A percentile compares a stretch with the other conserved stretches of the same genome.
phyloP scores from a whole-genome alignment of 2,888 invertebrate species.

The Biston betularia region DNA sequence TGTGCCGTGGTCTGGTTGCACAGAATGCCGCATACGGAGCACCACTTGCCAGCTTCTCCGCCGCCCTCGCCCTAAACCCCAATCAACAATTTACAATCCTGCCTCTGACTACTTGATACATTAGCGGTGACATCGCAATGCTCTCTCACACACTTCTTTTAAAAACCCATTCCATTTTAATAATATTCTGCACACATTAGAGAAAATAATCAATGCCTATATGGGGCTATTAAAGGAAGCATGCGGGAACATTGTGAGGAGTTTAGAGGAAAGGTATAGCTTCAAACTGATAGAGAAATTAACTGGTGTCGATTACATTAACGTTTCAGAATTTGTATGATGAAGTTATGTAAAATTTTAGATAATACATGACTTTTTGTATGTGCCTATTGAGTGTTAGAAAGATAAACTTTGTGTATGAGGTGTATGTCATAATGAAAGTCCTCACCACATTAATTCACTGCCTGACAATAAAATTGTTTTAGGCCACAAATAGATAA shows the following conservation, averaged over 20 bases:
- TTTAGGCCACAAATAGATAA: no score
- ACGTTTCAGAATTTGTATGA: neutral
- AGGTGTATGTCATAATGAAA: no score
- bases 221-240: slow-evolving; percentile 85
- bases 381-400: neutral
- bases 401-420: neutral
- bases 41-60: slow-evolving; percentile 80
- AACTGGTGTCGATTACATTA: slow-evolving; percentile 8
- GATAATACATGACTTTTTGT: neutral
- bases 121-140: slow-evolving; percentile 56
- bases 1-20: slow-evolving; percentile 82
- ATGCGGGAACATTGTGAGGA: slow-evolving; percentile 70
- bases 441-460: no score
- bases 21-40: slow-evolving; percentile 84
- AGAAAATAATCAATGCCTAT: slow-evolving; percentile 65
- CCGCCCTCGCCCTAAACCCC: slow-evolving; percentile 83
- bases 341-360: neutral
- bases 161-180: slow-evolving; percentile 80
- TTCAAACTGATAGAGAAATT: slow-evolving; percentile 16
- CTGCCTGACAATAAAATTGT: no score
- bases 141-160: slow-evolving; percentile 83
- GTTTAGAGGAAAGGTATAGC: slow-evolving; percentile 36
- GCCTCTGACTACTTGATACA: slow-evolving; percentile 49
- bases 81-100: slow-evolving; percentile 76
- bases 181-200: slow-evolving; percentile 85